Conservation (phyloP, 1,140 invertebrate species). For the Orius insidiosus region DNA sequence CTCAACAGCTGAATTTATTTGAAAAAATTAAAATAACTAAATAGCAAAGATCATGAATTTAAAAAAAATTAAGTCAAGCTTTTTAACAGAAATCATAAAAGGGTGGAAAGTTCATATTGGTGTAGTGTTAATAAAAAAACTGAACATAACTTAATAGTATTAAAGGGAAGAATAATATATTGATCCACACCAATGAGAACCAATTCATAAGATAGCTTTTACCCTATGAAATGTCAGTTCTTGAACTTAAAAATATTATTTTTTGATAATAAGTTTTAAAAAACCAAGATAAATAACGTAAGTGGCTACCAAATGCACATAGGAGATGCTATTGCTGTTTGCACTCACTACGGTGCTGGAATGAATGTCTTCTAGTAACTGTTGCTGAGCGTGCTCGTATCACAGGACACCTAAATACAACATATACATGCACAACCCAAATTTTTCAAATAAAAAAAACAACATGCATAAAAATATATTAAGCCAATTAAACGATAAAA, state of each 20-base stretch:
- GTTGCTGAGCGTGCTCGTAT: conserved; percentile 15
- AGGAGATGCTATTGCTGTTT: conserved; percentile 15
- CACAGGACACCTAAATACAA: conserved; percentile 15
- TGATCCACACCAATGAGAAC: not conserved
- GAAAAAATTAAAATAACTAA: too few species aligned
- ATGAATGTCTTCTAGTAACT: conserved; percentile 17
- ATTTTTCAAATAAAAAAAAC: conserved; percentile 1
- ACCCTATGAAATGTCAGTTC: not conserved
- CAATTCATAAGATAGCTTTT: not conserved
- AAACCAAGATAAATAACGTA: conserved; percentile 1
- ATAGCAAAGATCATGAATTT: too few species aligned
- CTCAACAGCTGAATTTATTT: too few species aligned
- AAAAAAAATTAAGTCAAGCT: too few species aligned
- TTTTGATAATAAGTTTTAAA: not conserved
- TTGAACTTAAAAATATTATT: not conserved
- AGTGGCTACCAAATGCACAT: not conserved
- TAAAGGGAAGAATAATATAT: not conserved
- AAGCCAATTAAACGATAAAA: too few species aligned
- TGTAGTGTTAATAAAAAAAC: too few species aligned
- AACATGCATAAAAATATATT: not conserved
- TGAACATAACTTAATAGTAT: too few species aligned
- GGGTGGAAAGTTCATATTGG: too few species aligned
- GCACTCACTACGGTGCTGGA: conserved; percentile 18
- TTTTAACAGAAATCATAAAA: too few species aligned
- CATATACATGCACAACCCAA: conserved; percentile 13